Evolutionary conservation across 1,140 invertebrate genomes (phyloP), one percentile per base, ranked within the genome.

Genomic region (Bathynomus jamesi): DNA sequence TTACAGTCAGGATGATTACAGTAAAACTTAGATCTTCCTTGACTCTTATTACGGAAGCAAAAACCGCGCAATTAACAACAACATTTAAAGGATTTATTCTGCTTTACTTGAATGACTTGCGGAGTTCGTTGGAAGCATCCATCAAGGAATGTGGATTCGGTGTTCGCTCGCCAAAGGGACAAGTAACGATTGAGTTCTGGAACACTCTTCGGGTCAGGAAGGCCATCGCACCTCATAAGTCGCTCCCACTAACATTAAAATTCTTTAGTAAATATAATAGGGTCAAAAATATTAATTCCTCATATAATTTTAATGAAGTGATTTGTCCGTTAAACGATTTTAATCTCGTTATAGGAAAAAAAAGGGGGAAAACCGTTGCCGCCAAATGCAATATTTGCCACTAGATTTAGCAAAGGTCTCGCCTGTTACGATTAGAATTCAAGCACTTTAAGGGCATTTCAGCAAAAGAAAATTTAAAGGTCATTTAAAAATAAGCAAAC

Each of bases 141-240:
- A 32, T 77, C 40, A 2, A 77, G 62, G 8, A 72, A 67, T 32
- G 72, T 67, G 8, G 73, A 61, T 30, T 30, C 28, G 17, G 28
- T 63, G 61, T 73, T 69, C 4, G 70, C 72, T 29, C 65, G 40
- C 68, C 69, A 74, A 17, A 65, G 13, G 61, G 40, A 65, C 11
- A 65, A 53, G 64, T 71, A 75, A 21, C 73, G 61, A 61, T 70
- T 78, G 62, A 78, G 69, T 61, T 72, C 76, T 4, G 73, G 76
- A 8, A 73, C 71, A 62, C 70, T 78, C 28, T 65, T 72, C 11
- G 76, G 67, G 28, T 78, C 76, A 2, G 76, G 76, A 21, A 78
- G 40, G 0, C 76, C 76, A 46, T 78, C 76, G 65, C 76, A 78
- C 3, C 68, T 10, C 76, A 78, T 78, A 69, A 75, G 69, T 0